Conservation (phyloP, 2,888 invertebrate species). For the Meteorus colon region DNA sequence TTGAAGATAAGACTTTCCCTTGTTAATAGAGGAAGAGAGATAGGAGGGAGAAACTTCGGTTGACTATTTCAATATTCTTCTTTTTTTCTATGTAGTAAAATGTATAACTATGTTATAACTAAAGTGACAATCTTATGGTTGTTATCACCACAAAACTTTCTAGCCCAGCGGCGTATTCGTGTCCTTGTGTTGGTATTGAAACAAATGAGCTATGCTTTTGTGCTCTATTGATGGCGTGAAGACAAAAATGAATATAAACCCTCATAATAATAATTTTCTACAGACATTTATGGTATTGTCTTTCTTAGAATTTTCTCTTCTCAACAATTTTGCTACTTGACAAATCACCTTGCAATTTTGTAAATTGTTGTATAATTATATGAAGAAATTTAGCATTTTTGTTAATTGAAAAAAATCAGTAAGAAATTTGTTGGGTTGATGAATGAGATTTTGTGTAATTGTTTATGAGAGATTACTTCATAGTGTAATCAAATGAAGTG, state of each 20-base stretch:
- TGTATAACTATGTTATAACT: background rate
- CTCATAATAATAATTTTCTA: background rate
- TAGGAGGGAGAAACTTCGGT: background rate
- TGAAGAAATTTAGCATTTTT: background rate
- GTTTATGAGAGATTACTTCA: no score
- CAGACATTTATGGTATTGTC: background rate
- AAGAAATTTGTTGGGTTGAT: no score
- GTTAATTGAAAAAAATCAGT: background rate
- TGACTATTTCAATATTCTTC: background rate
- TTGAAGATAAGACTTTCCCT: background rate
- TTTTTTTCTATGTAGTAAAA: background rate
- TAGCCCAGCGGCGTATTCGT: background rate
- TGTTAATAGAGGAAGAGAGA: background rate
- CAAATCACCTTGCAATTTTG: background rate
- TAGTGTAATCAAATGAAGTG: no score
- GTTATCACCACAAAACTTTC: constrained; percentile 10
- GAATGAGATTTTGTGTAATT: no score
- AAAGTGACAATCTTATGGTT: background rate
- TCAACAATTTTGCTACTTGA: background rate
- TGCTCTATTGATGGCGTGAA: background rate
- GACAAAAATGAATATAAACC: background rate
- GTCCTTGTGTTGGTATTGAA: background rate
- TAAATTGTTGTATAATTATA: background rate
- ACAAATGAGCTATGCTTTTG: background rate
- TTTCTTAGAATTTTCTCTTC: background rate